These are phyloP conservation scores for Oryctolagus cuniculus DNA, from an alignment of 2,113 vertebrate species.

Conservation along the genomic window mOryCun1.1 NC_091436.1:78949001-78949500, in stretches of 20 bases:
- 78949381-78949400: slow-evolving; percentile 38
- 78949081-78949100: slow-evolving; percentile 87
- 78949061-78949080: slow-evolving; percentile 85
- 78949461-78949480: background rate
- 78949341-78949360: slow-evolving; percentile 34
- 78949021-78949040: slow-evolving; percentile 84
- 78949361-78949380: background rate
- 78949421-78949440: background rate
- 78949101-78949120: slow-evolving; percentile 85
- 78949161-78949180: slow-evolving; percentile 84
- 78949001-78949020: slow-evolving; percentile 86
- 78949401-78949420: slow-evolving; percentile 6
- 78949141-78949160: slow-evolving; percentile 85
- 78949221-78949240: slow-evolving; percentile 41
- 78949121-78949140: slow-evolving; percentile 85
- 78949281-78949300: background rate
- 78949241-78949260: slow-evolving; percentile 14
- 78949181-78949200: slow-evolving; percentile 83
- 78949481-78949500: slow-evolving; percentile 24
- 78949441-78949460: slow-evolving; percentile 9
- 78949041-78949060: slow-evolving; percentile 85
- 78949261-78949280: slow-evolving; percentile 43
- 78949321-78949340: background rate
- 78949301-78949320: slow-evolving; percentile 28
- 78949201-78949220: slow-evolving; percentile 71